Evolutionary conservation across 2,113 vertebrate species (phyloP), one percentile per base, ranked within the genome.

Genomic region (Sisor rabdophorus): DNA sequence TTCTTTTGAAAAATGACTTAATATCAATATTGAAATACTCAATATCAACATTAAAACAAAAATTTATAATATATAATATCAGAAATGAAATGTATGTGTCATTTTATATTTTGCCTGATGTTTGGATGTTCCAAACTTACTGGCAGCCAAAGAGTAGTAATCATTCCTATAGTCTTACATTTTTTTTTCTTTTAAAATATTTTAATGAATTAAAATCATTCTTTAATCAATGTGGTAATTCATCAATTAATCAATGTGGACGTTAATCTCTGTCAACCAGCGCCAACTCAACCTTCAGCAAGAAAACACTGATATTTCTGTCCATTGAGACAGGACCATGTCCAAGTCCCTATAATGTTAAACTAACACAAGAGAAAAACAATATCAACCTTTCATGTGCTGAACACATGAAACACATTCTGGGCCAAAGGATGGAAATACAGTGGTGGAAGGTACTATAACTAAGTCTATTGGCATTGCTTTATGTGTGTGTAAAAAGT

Each of bases 371-470:
- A 24, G 48, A 63, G 17, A 52, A 40, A 78, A n/a, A 3, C 30
- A 56, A 56, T 17, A 0, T 65, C 5, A 73, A 20, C 26, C 24
- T 78, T 28, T 32, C 59, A 22, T 78, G 77, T 54, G 19, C 32
- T 65, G 36, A 72, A n/a, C n/a, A n/a, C n/a, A n/a, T n/a, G 16
- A 59, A 78, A 7, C 4, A 1, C 0, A 15, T 73, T 65, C 48
- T 48, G 59, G 77, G 77, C 0, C 48, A 78, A 48, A 32, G 2
- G 22, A 13, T 78, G 77, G 17, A 78, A 65, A 36, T 72, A 24
- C 32, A 65, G 17, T 78, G 69, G 77, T 48, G 30, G 69, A 78
- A 78, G 77, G 7, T 59, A 64, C 36, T 11, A 28, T 28, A 48
- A 36, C 9, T 28, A 2, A 44, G 28, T 58, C 53, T 48, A 22